Percentiles rank a stretch among this genome's conserved stretches.
Conservation (phyloP, 2,888 invertebrate species). For the Brachynemurus nebulosus region DNA sequence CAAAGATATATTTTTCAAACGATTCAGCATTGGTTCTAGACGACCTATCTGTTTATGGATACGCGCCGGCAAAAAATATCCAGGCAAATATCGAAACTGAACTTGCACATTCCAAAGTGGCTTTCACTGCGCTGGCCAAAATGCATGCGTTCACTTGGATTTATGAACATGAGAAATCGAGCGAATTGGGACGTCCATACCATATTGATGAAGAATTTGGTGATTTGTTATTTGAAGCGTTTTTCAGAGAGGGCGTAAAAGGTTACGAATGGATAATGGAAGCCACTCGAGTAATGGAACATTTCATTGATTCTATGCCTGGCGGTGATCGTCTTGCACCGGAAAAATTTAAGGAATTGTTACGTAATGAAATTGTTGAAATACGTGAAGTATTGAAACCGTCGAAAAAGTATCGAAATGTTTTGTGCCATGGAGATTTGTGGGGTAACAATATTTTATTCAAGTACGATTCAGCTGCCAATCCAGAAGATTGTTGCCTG, state of each 20-base stretch:
- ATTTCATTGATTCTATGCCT: conserved; percentile 20
- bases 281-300: conserved; percentile 18
- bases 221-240: conserved; percentile 21
- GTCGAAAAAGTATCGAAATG: conserved; percentile 33
- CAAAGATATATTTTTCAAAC: too few species aligned
- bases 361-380: conserved; percentile 11
- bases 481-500: conserved; percentile 42
- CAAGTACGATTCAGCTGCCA: conserved; percentile 28
- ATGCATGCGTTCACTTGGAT: conserved; percentile 40
- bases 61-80: too few species aligned
- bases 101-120: conserved; percentile 30
- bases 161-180: conserved; percentile 31
- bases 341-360: conserved; percentile 18
- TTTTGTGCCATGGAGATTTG: conserved; percentile 45
- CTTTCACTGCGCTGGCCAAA: conserved; percentile 33
- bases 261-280: conserved; percentile 23
- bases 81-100: conserved; percentile 22
- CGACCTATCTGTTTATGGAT: too few species aligned
- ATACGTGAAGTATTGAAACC: conserved; percentile 21
- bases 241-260: too few species aligned
- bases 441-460: conserved; percentile 52
- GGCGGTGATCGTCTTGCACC: conserved; percentile 10
- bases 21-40: too few species aligned
- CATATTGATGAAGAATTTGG: conserved; percentile 21
- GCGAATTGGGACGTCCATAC: conserved; percentile 14